Evolutionary conservation across 2,888 invertebrate species (phyloP), one percentile per base, ranked within the genome.

Genomic region (Pherbina coryleti): DNA sequence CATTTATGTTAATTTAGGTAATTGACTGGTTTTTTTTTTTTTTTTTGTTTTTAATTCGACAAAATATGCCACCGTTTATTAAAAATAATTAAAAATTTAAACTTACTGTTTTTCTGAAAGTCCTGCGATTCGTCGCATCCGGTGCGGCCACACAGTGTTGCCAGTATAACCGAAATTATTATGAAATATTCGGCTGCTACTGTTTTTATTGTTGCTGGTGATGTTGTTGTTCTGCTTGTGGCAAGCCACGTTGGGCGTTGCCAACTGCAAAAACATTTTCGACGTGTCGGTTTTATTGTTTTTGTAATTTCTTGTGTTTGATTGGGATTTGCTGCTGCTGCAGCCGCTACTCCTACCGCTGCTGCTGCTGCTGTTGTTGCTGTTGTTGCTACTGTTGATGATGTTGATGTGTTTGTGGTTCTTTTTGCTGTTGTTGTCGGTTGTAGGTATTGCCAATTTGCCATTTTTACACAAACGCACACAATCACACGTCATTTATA

Each of bases 51-150:
- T n/a, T n/a, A n/a, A n/a, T n/a, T n/a, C n/a, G n/a, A n/a, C n/a
- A n/a, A n/a, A n/a, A 19, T 17, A 37, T 14, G 9, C 34, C 28
- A 34, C 17, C 3, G 14, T n/a, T 5, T 31, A 31, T 57, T 19
- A 60, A 51, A 70, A 53, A 53, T 51, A 51, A 31, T 7, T 31
- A 31, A 31, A 37, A 62, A 31, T 57, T 14, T 49, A 67, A 75
- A 67, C 90, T 90, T 84, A 90, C 90, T 90, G 87, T 90, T 90
- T 84, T 89, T 90, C 84, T 90, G 90, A 84, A 90, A 90, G 82
- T 90, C 90, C 86, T 89, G 89, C 79, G 90, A 88, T 81, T 90
- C 89, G 85, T 90, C 90, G 85, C 87, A 86, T 72, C 85, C 86
- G 70, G 85, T 86, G 79, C 80, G 83, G 79, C 83, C 85, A 79